A percentile compares a stretch with the other conserved stretches of the same genome.
These are phyloP conservation scores for Spicauda simplicius DNA, from an alignment of 2,888 invertebrate species.

Conservation along the genomic window DNA sequence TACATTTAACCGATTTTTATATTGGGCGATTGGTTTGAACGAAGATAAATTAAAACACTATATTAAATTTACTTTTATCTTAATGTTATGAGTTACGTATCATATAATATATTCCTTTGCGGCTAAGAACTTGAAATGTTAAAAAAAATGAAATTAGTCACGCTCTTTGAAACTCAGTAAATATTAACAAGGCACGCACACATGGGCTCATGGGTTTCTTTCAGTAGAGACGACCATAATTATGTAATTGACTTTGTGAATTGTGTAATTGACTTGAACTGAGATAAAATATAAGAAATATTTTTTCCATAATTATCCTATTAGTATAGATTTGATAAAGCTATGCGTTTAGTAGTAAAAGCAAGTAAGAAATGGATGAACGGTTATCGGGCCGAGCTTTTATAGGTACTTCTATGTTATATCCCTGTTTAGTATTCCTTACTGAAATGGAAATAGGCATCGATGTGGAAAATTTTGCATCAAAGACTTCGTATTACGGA, in stretches of 20 bases:
- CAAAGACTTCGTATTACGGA: background rate
- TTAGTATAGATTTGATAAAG: background rate
- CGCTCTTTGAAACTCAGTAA: too few relatives aligned
- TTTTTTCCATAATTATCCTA: too few relatives aligned
- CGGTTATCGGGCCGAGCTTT: conserved; percentile 5
- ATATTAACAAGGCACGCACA: too few relatives aligned
- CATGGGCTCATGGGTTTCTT: too few relatives aligned
- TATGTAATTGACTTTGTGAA: too few relatives aligned
- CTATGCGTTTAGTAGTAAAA: conserved; percentile 1
- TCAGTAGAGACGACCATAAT: too few relatives aligned
- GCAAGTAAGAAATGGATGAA: conserved; percentile 1
- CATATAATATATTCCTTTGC: too few relatives aligned
- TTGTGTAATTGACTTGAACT: too few relatives aligned
- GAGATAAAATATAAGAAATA: too few relatives aligned
- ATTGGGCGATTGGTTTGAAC: conserved; percentile 2
- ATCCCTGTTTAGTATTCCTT: conserved; percentile 23
- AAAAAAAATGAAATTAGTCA: too few relatives aligned
- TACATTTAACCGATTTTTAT: conserved; percentile 18
- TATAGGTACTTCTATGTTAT: conserved; percentile 11
- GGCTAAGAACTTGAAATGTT: too few relatives aligned
- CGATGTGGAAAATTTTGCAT: conserved; percentile 23
- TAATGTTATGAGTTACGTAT: background rate
- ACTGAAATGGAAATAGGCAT: conserved; percentile 23
- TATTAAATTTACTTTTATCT: conserved; percentile 8
- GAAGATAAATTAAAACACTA: conserved; percentile 10